Percentiles rank a stretch among this genome's conserved stretches.
Evolutionary conservation across 2,113 vertebrate species (phyloP).

Genomic region (Cettia cetti): DNA sequence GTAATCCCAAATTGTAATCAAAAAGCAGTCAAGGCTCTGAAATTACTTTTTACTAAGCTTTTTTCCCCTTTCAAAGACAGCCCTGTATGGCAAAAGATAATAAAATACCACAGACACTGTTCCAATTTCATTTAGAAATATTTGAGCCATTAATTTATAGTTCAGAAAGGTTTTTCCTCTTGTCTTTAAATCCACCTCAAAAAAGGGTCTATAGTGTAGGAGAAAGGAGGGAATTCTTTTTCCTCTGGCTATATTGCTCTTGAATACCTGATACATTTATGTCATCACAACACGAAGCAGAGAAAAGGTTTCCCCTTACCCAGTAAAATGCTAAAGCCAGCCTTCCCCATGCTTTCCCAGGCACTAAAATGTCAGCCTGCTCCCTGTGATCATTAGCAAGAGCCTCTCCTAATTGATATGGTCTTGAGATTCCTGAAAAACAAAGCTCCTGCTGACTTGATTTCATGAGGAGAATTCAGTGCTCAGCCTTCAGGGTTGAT

Average conservation of each 20-base stretch:
- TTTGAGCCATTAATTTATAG: not conserved
- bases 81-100: constrained; percentile 11
- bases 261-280: not conserved
- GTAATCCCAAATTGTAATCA: constrained; percentile 42
- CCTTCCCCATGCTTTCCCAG: not conserved
- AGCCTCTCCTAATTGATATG: not conserved
- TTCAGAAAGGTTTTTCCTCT: not conserved
- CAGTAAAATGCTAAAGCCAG: not conserved
- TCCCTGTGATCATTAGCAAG: not conserved
- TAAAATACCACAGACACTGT: not conserved
- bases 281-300: not conserved
- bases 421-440: not conserved
- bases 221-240: not conserved
- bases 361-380: not conserved
- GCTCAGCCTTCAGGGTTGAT: not conserved
- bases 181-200: not conserved
- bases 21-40: constrained; percentile 46
- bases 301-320: not conserved
- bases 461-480: not conserved
- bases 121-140: constrained; percentile 10
- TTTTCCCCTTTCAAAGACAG: constrained; percentile 15
- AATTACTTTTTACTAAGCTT: constrained; percentile 57
- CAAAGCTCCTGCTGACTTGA: not conserved
- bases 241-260: not conserved
- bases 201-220: not conserved